A percentile compares a stretch with the other conserved stretches of the same genome.
phyloP scores from a whole-genome alignment of 2,888 invertebrate genomes.

The Troilus luridus region DNA sequence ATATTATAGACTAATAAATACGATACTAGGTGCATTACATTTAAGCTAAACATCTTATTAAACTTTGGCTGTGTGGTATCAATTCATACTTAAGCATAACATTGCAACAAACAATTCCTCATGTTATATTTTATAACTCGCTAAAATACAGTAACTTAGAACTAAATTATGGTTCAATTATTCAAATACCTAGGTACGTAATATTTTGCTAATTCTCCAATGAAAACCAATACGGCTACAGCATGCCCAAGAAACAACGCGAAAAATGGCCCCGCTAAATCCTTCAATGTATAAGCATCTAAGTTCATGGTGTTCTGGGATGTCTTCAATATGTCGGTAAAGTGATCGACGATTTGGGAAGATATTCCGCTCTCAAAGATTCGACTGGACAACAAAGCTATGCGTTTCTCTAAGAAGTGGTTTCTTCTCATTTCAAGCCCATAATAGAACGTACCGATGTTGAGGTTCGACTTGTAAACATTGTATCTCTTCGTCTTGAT shows the following conservation, averaged over 20 bases:
- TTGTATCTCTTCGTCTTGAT: neutral
- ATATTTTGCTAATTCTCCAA: slow-evolving; percentile 23
- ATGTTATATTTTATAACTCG: neutral
- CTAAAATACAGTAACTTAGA: neutral
- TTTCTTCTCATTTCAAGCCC: slow-evolving; percentile 15
- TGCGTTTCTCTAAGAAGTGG: slow-evolving; percentile 1
- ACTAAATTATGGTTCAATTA: neutral
- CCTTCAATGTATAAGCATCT: neutral
- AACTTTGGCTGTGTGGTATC: neutral
- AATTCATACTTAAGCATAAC: neutral
- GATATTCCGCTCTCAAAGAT: slow-evolving; percentile 19
- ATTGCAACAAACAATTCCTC: neutral
- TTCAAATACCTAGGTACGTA: neutral
- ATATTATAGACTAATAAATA: neutral
- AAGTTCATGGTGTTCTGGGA: neutral
- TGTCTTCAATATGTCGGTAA: neutral
- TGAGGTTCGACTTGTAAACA: neutral
- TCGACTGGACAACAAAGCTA: neutral
- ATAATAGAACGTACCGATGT: neutral
- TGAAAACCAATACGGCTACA: neutral
- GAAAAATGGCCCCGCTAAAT: slow-evolving; percentile 15
- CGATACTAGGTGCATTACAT: neutral
- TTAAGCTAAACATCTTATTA: neutral
- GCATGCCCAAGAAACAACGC: neutral
- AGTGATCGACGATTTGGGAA: neutral